These are phyloP conservation scores for Nipponacmea schrenckii DNA, from an alignment of 2,888 invertebrate genomes.

Conservation along the genomic window DNA sequence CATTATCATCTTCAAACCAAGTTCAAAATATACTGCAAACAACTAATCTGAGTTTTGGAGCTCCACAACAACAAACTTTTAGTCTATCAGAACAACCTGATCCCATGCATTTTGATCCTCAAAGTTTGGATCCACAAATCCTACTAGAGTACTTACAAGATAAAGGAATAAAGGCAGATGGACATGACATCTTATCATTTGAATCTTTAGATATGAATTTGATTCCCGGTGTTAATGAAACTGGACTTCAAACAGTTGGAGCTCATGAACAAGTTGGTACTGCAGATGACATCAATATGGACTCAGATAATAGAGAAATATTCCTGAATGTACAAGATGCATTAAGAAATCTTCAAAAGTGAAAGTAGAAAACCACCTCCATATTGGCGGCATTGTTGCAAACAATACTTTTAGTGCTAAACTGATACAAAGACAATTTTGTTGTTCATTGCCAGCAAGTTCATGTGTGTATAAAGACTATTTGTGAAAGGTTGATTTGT, in stretches of 20 bases:
- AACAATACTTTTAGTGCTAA: too few relatives aligned
- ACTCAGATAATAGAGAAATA: neutral
- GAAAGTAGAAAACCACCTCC: neutral
- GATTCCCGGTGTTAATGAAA: neutral
- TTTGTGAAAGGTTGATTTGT: too few relatives aligned
- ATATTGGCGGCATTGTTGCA: too few relatives aligned
- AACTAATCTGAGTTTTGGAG: too few relatives aligned
- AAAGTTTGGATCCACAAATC: neutral
- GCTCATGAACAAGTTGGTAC: neutral
- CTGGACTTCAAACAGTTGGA: neutral
- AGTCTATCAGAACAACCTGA: too few relatives aligned
- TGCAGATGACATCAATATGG: neutral
- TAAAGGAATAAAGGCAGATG: neutral
- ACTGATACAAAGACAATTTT: too few relatives aligned
- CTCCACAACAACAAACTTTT: too few relatives aligned
- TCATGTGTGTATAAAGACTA: too few relatives aligned
- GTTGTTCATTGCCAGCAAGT: too few relatives aligned
- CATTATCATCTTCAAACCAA: too few relatives aligned
- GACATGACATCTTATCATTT: constrained; percentile 2
- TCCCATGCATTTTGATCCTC: neutral
- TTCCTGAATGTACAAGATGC: neutral
- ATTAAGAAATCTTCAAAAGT: neutral
- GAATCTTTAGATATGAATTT: neutral
- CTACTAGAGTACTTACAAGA: neutral
- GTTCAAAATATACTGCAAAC: too few relatives aligned